Base-by-base conservation (phyloP, 2,888 invertebrate species). In the Isoperla grammatica region DNA sequence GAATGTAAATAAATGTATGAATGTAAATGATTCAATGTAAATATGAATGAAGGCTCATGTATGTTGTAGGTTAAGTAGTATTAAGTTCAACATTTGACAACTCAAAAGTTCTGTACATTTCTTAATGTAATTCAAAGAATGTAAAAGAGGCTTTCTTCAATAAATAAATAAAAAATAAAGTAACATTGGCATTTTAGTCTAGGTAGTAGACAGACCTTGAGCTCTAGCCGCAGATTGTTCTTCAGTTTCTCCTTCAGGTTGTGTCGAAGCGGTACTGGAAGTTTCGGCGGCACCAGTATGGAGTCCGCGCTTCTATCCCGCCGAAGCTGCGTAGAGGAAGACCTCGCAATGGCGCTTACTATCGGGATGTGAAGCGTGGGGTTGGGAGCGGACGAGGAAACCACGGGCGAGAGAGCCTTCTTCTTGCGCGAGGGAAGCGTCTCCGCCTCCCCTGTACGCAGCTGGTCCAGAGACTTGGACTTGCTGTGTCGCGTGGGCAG, bases 401-500 rank as follows among this genome's bases (percentile, higher is more conserved):
- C 69, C 55, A 72, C 71, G 65, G 68, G 15, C 68, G 68, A 5
- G 71, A 69, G 60, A 75, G 48, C 78, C 8, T 84, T 39, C 53
- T 53, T 53, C 78, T 67, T 59, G 12, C 56, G 62, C 19, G 60
- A 59, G 23, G 60, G 57, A 19, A 56, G 57, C 11, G 64, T 63
- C 50, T 40, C 62, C 62, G 57, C 65, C 63, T 53, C 53, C 11
- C 53, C 61, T 15, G 62, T 64, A 64, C 86, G 83, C 49, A 90
- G 73, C 67, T 90, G 89, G 73, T 91, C 91, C 64, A 91, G 73
- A 1, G 90, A 90, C 71, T 89, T 90, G 72, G 90, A 50, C 58
- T 68, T 68, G 72, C 90, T 90, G 69, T 91, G 90, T 59, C 89
- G 78, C 0, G 87, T 83, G 1, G 86, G 86, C 46, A 86, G 70